Base-by-base conservation (phyloP, 2,888 invertebrate species). In the Sialis lutaria region DNA sequence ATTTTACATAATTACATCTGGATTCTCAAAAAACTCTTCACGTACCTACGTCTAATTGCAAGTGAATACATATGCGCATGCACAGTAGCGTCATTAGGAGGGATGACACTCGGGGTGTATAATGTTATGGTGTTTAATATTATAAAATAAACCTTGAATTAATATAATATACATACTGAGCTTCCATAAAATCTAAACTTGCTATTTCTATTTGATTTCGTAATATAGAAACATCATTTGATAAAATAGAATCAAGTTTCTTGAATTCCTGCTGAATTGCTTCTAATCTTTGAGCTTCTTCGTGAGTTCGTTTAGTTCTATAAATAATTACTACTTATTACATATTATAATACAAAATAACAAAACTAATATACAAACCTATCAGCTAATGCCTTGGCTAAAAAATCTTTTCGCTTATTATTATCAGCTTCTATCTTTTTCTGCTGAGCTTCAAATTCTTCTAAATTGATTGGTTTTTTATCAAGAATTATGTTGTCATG, bases 351-450 rank as follows among this genome's bases (percentile, higher is more conserved):
- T 22, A 22, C 22, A 22, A 35, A 35, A 3, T 35, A 35, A 35
- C 35, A 35, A 22, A 22, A 22, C 22, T 22, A 22, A 22, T 22
- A 22, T 22, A 22, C 22, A 8, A 40, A 81, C 79, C 82, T 78
- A 58, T 83, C 81, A 53, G 79, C 79, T 44, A 87, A 70, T 8
- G 83, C 83, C 63, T 77, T 79, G 1, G 78, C 66, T 7, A 87
- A 65, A 62, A 84, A 68, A 57, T 81, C 78, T 61, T 81, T 82
- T 52, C 82, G 75, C 54, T 76, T 78, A 54, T 79, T 77, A 64
- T 87, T 87, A 58, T 84, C 82, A 60, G 85, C 86, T 58, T 86
- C 81, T 60, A 87, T 82, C 52, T 79, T 58, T 61, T 77, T 82
- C 56, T 85, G 83, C 51, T 79, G 74, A 9, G 73, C 58, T 60